phyloP scores from a whole-genome alignment of 2,797 vertebrate species.

The Leptoclinus maculatus region DNA sequence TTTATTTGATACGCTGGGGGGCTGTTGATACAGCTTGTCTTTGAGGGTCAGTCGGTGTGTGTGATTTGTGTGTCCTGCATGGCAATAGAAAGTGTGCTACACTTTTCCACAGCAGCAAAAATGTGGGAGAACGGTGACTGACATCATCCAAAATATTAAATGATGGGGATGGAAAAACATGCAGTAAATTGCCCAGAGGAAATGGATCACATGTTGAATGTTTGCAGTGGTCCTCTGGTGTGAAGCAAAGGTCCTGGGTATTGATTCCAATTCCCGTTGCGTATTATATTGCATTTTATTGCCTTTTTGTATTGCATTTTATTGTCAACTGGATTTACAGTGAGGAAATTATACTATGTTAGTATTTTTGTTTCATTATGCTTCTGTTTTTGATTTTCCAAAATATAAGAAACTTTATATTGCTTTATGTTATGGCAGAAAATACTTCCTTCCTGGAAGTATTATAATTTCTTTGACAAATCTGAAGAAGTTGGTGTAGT shows the following conservation, averaged over 20 bases:
- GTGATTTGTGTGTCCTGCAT: slow-evolving; percentile 35
- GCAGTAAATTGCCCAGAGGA: slow-evolving; percentile 51
- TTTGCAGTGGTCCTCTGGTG: slow-evolving; percentile 71
- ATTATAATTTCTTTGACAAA: slow-evolving; percentile 57
- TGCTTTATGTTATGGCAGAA: slow-evolving; percentile 85
- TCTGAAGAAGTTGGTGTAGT: slow-evolving; percentile 47
- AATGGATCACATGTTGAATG: slow-evolving; percentile 66
- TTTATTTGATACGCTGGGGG: slow-evolving; percentile 52
- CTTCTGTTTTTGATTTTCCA: slow-evolving; percentile 91
- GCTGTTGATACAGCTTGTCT: slow-evolving; percentile 72
- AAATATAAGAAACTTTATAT: slow-evolving; percentile 87
- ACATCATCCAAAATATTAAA: slow-evolving; percentile 67
- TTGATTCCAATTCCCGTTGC: slow-evolving; percentile 72
- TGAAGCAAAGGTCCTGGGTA: slow-evolving; percentile 81
- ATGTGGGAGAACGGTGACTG: slow-evolving; percentile 52
- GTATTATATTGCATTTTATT: slow-evolving; percentile 85
- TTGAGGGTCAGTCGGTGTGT: slow-evolving; percentile 48
- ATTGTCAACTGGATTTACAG: slow-evolving; percentile 92
- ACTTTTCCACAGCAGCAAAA: slow-evolving; percentile 51
- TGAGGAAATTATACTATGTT: slow-evolving; percentile 92
- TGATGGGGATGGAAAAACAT: slow-evolving; percentile 63
- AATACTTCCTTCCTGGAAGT: slow-evolving; percentile 79
- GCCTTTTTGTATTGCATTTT: slow-evolving; percentile 83
- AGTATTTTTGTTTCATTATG: slow-evolving; percentile 89
- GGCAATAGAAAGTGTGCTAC: slow-evolving; percentile 44